phyloP scores from a whole-genome alignment of 1,140 invertebrate species.

The Dreissena rostriformis region DNA sequence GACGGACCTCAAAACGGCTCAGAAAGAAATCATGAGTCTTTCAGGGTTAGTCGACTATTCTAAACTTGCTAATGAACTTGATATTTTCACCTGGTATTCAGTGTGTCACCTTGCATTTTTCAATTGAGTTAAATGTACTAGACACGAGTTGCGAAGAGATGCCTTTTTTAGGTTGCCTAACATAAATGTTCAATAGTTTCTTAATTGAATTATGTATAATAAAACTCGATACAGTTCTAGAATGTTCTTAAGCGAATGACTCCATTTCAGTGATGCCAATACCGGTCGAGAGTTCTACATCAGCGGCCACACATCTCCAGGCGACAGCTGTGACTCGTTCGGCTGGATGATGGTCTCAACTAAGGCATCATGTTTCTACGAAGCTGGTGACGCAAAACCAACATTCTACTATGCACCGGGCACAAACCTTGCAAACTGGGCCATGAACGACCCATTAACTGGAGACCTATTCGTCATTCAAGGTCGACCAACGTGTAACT shows the following conservation, averaged over 20 bases:
- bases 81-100: too few relatives aligned
- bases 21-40: constrained; percentile 67
- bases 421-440: constrained; percentile 56
- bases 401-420: constrained; percentile 70
- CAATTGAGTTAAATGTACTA: too few relatives aligned
- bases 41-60: constrained; percentile 61
- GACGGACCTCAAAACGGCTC: constrained; percentile 65
- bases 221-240: too few relatives aligned
- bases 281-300: constrained; percentile 69
- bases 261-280: constrained; percentile 59
- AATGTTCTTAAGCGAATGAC: not conserved
- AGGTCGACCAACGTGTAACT: constrained; percentile 58
- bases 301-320: constrained; percentile 56
- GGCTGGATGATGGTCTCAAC: constrained; percentile 75
- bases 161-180: too few relatives aligned
- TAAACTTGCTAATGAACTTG: too few relatives aligned
- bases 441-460: constrained; percentile 55
- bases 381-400: constrained; percentile 63
- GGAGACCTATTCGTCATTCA: constrained; percentile 74
- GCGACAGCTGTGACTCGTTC: constrained; percentile 56
- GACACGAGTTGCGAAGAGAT: too few relatives aligned
- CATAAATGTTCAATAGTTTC: too few relatives aligned
- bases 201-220: too few relatives aligned
- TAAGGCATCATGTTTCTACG: constrained; percentile 67
- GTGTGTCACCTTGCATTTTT: too few relatives aligned